phyloP scores from a whole-genome alignment of 2,113 vertebrate species.

The Arothron firmamentum region DNA sequence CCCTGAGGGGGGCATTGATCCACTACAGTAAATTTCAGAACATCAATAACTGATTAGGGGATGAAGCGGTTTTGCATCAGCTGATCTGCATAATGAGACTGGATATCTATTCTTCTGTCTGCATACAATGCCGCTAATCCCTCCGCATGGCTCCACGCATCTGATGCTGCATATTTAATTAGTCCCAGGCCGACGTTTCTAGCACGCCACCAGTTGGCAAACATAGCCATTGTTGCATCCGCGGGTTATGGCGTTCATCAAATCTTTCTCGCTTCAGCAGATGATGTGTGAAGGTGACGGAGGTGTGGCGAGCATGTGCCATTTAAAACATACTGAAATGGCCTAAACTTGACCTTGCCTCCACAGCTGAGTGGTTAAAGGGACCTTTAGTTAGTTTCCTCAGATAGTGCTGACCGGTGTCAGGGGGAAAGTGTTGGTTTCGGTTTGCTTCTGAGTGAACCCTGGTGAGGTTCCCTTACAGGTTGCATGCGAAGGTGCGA shows the following conservation, averaged over 20 bases:
- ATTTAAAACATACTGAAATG: too few relatives aligned
- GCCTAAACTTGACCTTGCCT: too few relatives aligned
- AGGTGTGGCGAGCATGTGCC: too few relatives aligned
- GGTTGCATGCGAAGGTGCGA: too few relatives aligned
- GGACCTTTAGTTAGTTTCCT: too few relatives aligned
- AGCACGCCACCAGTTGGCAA: background rate
- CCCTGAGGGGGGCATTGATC: background rate
- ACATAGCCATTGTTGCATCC: background rate
- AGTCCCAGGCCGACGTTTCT: background rate
- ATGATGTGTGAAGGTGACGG: too few relatives aligned
- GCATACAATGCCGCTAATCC: too few relatives aligned
- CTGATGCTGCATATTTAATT: background rate
- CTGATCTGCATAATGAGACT: background rate
- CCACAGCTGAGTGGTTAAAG: too few relatives aligned
- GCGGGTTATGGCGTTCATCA: background rate
- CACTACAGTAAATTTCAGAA: background rate
- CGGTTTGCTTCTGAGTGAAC: too few relatives aligned
- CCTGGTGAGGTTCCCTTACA: too few relatives aligned
- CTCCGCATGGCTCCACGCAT: background rate
- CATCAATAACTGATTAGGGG: background rate
- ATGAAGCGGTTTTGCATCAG: background rate
- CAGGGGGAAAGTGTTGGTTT: too few relatives aligned
- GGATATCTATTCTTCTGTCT: background rate
- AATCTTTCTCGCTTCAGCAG: background rate
- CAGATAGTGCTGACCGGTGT: too few relatives aligned